phyloP scores from a whole-genome alignment of 2,888 invertebrate species.

The Margaritifera margaritifera region DNA sequence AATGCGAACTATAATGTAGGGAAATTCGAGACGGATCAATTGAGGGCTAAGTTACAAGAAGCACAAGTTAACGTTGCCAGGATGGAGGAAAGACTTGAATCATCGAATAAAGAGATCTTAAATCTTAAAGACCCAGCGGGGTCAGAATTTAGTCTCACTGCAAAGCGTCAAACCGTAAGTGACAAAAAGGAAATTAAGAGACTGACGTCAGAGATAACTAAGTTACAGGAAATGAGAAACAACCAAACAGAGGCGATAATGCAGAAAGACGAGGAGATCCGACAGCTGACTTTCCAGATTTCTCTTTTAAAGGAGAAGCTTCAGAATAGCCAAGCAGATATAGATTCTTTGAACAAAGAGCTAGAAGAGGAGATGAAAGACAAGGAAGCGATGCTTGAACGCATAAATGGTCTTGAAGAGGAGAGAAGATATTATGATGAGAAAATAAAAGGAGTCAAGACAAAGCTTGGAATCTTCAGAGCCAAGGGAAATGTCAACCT shows the following conservation, averaged over 20 bases:
- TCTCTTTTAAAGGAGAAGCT: not conserved
- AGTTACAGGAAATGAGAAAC: slow-evolving; percentile 10
- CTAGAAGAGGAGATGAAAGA: slow-evolving; percentile 20
- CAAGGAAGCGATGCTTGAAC: slow-evolving; percentile 16
- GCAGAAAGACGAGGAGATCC: slow-evolving; percentile 20
- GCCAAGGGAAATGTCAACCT: slow-evolving; percentile 28
- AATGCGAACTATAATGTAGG: slow-evolving; percentile 36
- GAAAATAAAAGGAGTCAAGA: slow-evolving; percentile 25
- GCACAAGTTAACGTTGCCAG: slow-evolving; percentile 31
- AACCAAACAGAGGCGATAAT: slow-evolving; percentile 17
- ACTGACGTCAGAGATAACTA: slow-evolving; percentile 15
- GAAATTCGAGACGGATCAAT: slow-evolving; percentile 27
- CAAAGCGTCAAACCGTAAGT: slow-evolving; percentile 26
- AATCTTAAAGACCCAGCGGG: slow-evolving; percentile 25
- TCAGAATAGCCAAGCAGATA: not conserved
- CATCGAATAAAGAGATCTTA: slow-evolving; percentile 28
- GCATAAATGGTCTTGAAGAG: slow-evolving; percentile 18
- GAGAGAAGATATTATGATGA: slow-evolving; percentile 29
- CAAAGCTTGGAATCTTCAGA: slow-evolving; percentile 26
- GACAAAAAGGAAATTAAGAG: slow-evolving; percentile 30
- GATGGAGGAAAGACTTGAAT: slow-evolving; percentile 32
- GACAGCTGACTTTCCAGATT: slow-evolving; percentile 7
- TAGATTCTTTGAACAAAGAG: slow-evolving; percentile 3
- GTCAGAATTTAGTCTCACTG: slow-evolving; percentile 28
- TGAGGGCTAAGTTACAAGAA: slow-evolving; percentile 26